A percentile compares a stretch with the other conserved stretches of the same genome.
phyloP scores from a whole-genome alignment of 2,888 invertebrate species.

The Dromius quadrimaculatus region DNA sequence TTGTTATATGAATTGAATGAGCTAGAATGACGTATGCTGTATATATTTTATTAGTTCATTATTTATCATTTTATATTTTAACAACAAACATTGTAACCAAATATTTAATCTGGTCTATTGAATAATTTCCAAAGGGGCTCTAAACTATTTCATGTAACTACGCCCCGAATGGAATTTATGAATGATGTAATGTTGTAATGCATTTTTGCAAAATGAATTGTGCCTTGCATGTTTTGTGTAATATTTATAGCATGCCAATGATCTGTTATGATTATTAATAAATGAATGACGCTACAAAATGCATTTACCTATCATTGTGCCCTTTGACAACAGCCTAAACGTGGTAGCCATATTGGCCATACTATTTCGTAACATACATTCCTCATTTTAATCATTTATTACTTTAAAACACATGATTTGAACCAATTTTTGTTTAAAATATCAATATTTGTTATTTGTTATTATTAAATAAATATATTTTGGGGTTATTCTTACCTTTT shows the following conservation, averaged over 20 bases:
- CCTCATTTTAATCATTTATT: too few relatives aligned
- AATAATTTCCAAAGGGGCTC: not conserved
- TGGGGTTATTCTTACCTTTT: too few relatives aligned
- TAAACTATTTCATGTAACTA: not conserved
- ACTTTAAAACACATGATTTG: too few relatives aligned
- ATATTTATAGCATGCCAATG: conserved; percentile 45
- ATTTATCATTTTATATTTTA: conserved; percentile 46
- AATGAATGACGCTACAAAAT: conserved; percentile 49
- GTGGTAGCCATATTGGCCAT: too few relatives aligned
- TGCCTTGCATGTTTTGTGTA: conserved; percentile 50
- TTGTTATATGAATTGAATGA: conserved; percentile 44
- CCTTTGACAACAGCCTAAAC: too few relatives aligned
- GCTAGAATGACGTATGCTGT: conserved; percentile 30
- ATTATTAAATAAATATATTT: not conserved
- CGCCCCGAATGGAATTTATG: not conserved
- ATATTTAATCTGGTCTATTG: conserved; percentile 48
- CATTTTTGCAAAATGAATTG: conserved; percentile 14
- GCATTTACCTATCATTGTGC: too few relatives aligned
- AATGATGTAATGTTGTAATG: not conserved
- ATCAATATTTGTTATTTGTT: not conserved
- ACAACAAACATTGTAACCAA: conserved; percentile 52
- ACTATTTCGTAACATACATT: too few relatives aligned
- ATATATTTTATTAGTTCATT: conserved; percentile 37
- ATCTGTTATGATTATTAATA: conserved; percentile 49
- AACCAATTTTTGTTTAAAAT: not conserved